Conservation (phyloP, 37 sponge, comb jelly and placozoan genomes). For the Oscarella lobularis region DNA sequence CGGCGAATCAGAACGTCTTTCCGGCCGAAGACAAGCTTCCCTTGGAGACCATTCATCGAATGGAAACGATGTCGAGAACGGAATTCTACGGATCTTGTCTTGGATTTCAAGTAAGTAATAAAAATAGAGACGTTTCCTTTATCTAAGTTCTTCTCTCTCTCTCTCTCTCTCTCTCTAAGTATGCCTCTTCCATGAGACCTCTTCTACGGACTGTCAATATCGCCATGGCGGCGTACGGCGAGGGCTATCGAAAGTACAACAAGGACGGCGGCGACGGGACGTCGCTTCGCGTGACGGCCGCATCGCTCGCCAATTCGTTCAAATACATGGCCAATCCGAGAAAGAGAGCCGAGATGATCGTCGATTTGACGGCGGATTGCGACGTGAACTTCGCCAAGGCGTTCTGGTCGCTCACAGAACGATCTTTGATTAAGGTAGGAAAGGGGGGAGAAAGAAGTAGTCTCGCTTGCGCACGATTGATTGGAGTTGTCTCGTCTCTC, state of each 20-base stretch:
- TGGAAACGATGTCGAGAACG: conserved; percentile 1
- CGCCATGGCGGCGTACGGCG: conserved; percentile 72
- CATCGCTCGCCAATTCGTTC: conserved; percentile 4
- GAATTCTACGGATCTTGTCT: conserved; percentile 60
- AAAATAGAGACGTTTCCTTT: not conserved
- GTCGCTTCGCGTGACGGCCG: not conserved
- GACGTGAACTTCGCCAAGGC: conserved; percentile 61
- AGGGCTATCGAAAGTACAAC: conserved; percentile 32
- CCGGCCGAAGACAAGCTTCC: conserved; percentile 7
- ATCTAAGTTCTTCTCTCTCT: not conserved
- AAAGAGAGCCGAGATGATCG: conserved; percentile 50
- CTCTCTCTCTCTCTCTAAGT: conserved; percentile 42
- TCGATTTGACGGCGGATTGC: conserved; percentile 36
- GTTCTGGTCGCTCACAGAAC: conserved; percentile 67
- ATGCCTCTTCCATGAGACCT: conserved; percentile 25
- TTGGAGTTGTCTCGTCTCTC: too few relatives aligned
- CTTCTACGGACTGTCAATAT: conserved; percentile 42
- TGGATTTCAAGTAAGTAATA: conserved; percentile 46
- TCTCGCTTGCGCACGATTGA: too few relatives aligned
- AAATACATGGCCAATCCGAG: conserved; percentile 31
- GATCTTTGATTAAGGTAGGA: conserved; percentile 35
- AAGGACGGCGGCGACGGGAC: not conserved
- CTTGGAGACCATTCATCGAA: not conserved
- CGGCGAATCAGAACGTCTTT: not conserved
- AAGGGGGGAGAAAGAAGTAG: too few relatives aligned